Base-by-base conservation (phyloP, 1,140 invertebrate species). In the Tyrophagus putrescentiae region DNA sequence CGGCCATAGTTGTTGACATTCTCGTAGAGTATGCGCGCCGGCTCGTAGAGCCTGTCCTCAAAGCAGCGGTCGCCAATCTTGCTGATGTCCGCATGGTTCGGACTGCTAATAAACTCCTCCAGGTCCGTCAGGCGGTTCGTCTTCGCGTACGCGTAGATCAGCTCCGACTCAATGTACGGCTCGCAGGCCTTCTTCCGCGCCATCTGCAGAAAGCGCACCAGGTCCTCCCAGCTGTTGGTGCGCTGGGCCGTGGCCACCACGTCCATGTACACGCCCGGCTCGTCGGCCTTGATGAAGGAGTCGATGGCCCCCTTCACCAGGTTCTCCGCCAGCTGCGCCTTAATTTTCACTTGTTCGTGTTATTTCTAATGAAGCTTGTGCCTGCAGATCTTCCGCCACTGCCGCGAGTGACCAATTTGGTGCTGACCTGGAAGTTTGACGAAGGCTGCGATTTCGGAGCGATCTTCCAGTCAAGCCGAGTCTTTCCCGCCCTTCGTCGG, bases 341-440 rank as follows among this genome's bases (percentile, higher is more conserved):
- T 85, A 3, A 92, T 96, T 41, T 68, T 98, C 9, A 95, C 96
- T 58, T 96, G 78, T 72, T 99, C 94, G 66, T 98, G 75, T 72
- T 98, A 96, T 65, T 85, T 85, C 23, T 98, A 90, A 76, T 98
- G 87, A 66, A 98, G 95, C 67, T 99, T 98, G 53, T 93, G 90
- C 50, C 87, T 93, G 96, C 96, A 99, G n/a, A n/a, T n/a, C n/a
- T n/a, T n/a, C n/a, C n/a, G 98, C 73, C 25, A 98, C 94, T 77
- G 92, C 96, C 41, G 99, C 75, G 68, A 93, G 89, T 48, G 86
- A 93, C 96, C 96, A 99, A 0, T 99, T 95, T 1, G 89, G 93
- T 95, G 72, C 99, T 99, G 39, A 98, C 96, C 72, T 98, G 94
- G 73, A 99, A 99, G 72, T 98, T 98, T 75, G 77, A 96, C 99